A percentile compares a stretch with the other conserved stretches of the same genome.
These are phyloP conservation scores for Drosophila nr. perissopoda DNA, from an alignment of 2,888 invertebrate genomes.

Conservation along the genomic window DNA sequence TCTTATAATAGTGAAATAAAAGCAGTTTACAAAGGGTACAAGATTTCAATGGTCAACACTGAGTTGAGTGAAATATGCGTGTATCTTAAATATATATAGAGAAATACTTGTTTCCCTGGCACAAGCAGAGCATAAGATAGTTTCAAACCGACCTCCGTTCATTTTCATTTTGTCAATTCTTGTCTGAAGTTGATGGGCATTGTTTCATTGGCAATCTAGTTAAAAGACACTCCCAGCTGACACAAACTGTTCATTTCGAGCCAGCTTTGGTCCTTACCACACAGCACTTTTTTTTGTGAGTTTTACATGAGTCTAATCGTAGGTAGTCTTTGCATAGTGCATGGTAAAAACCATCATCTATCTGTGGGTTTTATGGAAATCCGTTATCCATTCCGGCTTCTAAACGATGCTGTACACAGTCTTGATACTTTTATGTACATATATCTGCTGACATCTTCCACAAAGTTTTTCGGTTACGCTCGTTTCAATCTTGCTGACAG, in stretches of 20 bases:
- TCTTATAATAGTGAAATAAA: neutral
- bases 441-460: constrained; percentile 50
- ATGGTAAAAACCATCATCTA: constrained; percentile 49
- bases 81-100: neutral
- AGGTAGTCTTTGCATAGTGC: constrained; percentile 28
- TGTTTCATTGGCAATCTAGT: constrained; percentile 36
- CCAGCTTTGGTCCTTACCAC: constrained; percentile 22
- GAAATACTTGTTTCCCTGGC: neutral
- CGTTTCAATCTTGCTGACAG: constrained; percentile 32
- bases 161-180: neutral
- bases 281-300: constrained; percentile 3
- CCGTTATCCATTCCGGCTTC: constrained; percentile 33
- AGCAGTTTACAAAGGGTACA: neutral
- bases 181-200: constrained; percentile 15
- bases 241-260: constrained; percentile 17
- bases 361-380: constrained; percentile 62
- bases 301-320: constrained; percentile 33
- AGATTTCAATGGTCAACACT: neutral
- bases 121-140: neutral
- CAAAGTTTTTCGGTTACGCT: constrained; percentile 9
- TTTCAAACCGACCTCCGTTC: neutral
- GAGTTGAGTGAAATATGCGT: neutral
- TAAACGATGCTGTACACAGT: neutral
- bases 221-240: constrained; percentile 29
- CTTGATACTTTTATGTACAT: constrained; percentile 16